These are phyloP conservation scores for Brenthis ino DNA, from an alignment of 2,888 invertebrate species.

Conservation along the genomic window DNA sequence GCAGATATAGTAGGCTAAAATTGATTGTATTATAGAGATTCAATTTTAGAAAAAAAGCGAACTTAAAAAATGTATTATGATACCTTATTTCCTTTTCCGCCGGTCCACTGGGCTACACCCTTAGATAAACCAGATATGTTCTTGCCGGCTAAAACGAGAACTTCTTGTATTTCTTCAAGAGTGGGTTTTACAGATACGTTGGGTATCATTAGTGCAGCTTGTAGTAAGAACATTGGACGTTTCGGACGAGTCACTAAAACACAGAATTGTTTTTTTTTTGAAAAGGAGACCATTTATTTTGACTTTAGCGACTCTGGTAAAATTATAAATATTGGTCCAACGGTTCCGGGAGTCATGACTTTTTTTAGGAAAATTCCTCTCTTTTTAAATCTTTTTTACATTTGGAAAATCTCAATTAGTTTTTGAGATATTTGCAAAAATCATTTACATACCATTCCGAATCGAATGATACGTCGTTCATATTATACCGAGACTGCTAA, in stretches of 20 bases:
- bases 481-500: too few species aligned
- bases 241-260: slow-evolving; percentile 55
- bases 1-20: too few species aligned
- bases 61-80: not conserved
- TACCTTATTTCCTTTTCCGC: slow-evolving; percentile 83
- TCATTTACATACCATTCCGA: too few species aligned
- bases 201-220: slow-evolving; percentile 93
- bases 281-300: too few species aligned
- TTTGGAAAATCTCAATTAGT: too few species aligned
- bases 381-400: too few species aligned
- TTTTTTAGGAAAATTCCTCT: too few species aligned
- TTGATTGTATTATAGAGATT: not conserved
- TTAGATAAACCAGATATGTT: slow-evolving; percentile 93
- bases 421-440: too few species aligned
- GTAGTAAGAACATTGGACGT: slow-evolving; percentile 89
- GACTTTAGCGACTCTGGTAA: too few species aligned
- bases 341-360: too few species aligned
- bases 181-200: slow-evolving; percentile 93
- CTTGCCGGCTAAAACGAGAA: slow-evolving; percentile 90
- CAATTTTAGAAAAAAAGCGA: not conserved
- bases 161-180: slow-evolving; percentile 95
- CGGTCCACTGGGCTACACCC: slow-evolving; percentile 96
- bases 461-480: too few species aligned
- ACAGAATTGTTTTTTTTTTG: not conserved
- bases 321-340: too few species aligned